phyloP scores from a whole-genome alignment of 2,888 invertebrate genomes.

The Parnassius glacialis region DNA sequence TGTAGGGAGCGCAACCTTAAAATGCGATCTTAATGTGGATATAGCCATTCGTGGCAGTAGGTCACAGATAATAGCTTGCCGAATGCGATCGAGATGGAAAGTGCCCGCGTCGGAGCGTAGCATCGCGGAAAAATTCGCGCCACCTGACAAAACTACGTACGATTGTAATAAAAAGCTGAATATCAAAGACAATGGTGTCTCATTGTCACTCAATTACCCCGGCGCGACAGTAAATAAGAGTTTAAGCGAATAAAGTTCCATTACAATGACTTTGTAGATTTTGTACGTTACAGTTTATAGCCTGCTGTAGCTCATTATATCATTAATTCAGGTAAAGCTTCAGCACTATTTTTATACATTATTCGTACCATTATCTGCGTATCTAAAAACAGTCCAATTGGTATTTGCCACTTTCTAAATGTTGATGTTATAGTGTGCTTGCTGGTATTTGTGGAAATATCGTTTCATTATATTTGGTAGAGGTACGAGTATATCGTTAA shows the following conservation, averaged over 20 bases:
- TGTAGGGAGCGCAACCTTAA: not conserved
- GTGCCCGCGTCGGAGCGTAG: slow-evolving; percentile 31
- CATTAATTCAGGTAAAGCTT: too few species aligned
- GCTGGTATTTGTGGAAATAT: too few species aligned
- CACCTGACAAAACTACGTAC: slow-evolving; percentile 8
- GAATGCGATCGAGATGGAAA: slow-evolving; percentile 34
- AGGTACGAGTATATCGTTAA: too few species aligned
- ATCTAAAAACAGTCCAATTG: too few species aligned
- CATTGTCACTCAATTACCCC: slow-evolving; percentile 5
- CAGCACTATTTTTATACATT: too few species aligned
- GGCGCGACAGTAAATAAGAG: not conserved
- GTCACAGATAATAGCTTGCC: slow-evolving; percentile 28
- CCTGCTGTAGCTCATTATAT: too few species aligned
- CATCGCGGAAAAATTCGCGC: slow-evolving; percentile 26
- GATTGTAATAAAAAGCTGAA: slow-evolving; percentile 23
- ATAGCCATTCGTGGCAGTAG: slow-evolving; percentile 24
- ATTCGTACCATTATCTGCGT: too few species aligned
- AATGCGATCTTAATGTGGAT: slow-evolving; percentile 5
- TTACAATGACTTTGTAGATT: too few species aligned
- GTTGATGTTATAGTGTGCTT: too few species aligned
- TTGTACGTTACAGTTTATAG: too few species aligned
- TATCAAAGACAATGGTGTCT: slow-evolving; percentile 3
- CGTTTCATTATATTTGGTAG: too few species aligned
- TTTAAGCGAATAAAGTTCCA: not conserved
- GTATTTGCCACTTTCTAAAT: too few species aligned